Base-by-base conservation (phyloP, 2,113 vertebrate genomes). In the Ellobius talpinus region DNA sequence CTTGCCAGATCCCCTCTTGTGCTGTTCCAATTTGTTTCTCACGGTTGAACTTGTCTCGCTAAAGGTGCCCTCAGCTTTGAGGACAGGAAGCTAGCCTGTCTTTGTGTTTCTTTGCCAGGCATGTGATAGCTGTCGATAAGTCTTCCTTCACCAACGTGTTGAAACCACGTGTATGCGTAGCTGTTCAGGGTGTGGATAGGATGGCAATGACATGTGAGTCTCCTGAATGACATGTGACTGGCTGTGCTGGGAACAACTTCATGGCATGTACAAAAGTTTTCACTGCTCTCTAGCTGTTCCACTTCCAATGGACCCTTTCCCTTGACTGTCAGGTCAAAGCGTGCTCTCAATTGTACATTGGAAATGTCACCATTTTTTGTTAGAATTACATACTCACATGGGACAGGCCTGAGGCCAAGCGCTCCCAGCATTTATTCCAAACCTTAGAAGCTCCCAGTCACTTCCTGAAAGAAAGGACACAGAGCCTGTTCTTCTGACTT, bases 401-500 rank as follows among this genome's bases (percentile, higher is more conserved):
- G 95, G 96, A 96, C 82, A 96, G 94, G 93, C 95, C 96, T 0
- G 47, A 96, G 97, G 98, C 97, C 97, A 97, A 97, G 97, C 91
- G 68, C 93, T 95, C 97, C 98, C 98, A 96, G 98, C 95, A 96
- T 91, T 97, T 92, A 96, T 36, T 97, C 98, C 97, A 98, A 92
- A 91, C 81, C 93, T 96, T 98, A 65, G 36, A 26, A 98, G 93
- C 68, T 98, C 96, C 91, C 73, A 97, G 96, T 52, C 39, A 97
- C 88, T 61, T 98, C 96, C 97, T 92, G 96, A 98, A 94, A 42
- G 1, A 16, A 77, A 98, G 98, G 98, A 98, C 98, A 97, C 98
- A 97, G 98, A 98, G 98, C 98, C 98, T 98, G 98, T 98, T 99
- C 94, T 97, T 98, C 98, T 98, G 98, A 98, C 98, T 99, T 98